Evolutionary conservation across 2,888 invertebrate species (phyloP), one percentile per base, ranked within the genome.

Genomic region (Sicus ferrugineus): DNA sequence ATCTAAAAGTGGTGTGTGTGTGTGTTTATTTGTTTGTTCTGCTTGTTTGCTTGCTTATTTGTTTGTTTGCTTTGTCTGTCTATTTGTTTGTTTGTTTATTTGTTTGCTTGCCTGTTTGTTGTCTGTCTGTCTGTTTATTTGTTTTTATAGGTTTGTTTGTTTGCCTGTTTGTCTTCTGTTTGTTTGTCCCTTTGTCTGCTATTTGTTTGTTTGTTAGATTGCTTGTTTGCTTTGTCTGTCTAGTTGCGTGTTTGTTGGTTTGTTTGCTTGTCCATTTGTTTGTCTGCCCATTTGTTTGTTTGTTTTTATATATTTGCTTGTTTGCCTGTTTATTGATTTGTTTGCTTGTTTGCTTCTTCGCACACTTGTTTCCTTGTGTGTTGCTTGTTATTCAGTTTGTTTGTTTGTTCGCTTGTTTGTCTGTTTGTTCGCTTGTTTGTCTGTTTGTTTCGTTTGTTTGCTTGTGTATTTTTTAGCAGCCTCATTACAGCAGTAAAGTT

Each of bases 21-120:
- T 48, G 46, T 48, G 48, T 63, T 46, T 26, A 9, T 30, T 28
- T 63, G 63, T 64, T 19, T 23, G n/a, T n/a, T n/a, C n/a, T n/a
- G n/a, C n/a, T n/a, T n/a, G n/a, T n/a, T n/a, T n/a, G n/a, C n/a
- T n/a, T n/a, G n/a, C n/a, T n/a, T n/a, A n/a, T n/a, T n/a, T n/a
- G n/a, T n/a, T n/a, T n/a, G n/a, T n/a, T n/a, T n/a, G n/a, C n/a
- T n/a, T n/a, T n/a, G n/a, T n/a, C n/a, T n/a, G n/a, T n/a, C n/a
- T n/a, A n/a, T n/a, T n/a, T n/a, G n/a, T n/a, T n/a, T n/a, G n/a
- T n/a, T n/a, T n/a, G n/a, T n/a, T n/a, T n/a, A n/a, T n/a, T n/a
- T n/a, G n/a, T n/a, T n/a, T n/a, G n/a, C n/a, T n/a, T n/a, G n/a
- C n/a, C n/a, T n/a, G n/a, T n/a, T n/a, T n/a, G n/a, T n/a, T n/a